These are phyloP conservation scores for Helostoma temminkii DNA, from an alignment of 2,797 vertebrate species.

Conservation along the genomic window DNA sequence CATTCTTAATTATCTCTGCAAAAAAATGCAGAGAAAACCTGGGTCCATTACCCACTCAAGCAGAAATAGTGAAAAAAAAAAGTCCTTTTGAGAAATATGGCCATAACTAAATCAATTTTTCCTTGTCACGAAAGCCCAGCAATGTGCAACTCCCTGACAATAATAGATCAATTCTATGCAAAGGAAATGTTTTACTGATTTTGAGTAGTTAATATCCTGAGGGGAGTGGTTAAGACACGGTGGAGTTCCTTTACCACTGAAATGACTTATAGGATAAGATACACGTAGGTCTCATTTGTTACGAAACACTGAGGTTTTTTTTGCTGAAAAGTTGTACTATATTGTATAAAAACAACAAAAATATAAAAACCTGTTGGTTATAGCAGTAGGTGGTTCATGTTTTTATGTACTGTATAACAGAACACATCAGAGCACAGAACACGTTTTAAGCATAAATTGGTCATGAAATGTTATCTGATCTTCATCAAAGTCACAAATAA, in stretches of 20 bases:
- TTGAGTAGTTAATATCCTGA: slow-evolving; percentile 29
- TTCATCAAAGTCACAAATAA: too few relatives aligned
- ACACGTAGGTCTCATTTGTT: not conserved
- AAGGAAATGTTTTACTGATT: slow-evolving; percentile 60
- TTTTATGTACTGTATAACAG: too few relatives aligned
- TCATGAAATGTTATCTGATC: too few relatives aligned
- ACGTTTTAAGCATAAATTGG: too few relatives aligned
- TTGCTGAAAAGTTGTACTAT: not conserved
- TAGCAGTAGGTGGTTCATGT: slow-evolving; percentile 7
- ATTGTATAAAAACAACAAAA: not conserved
- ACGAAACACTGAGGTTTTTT: too few relatives aligned
- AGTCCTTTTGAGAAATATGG: slow-evolving; percentile 32
- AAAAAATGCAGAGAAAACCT: slow-evolving; percentile 13
- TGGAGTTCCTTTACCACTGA: not conserved
- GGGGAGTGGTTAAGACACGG: slow-evolving; percentile 27
- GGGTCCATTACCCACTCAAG: not conserved
- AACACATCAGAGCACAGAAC: too few relatives aligned
- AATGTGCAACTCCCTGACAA: slow-evolving; percentile 15
- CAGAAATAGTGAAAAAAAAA: slow-evolving; percentile 13
- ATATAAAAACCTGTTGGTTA: slow-evolving; percentile 5
- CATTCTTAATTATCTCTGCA: slow-evolving; percentile 13
- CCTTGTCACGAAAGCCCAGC: slow-evolving; percentile 29
- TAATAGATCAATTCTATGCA: slow-evolving; percentile 28
- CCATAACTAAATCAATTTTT: slow-evolving; percentile 48
- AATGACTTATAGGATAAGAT: not conserved